Evolutionary conservation across 2,113 vertebrate genomes (phyloP).

Genomic region (Philantomba maxwellii): DNA sequence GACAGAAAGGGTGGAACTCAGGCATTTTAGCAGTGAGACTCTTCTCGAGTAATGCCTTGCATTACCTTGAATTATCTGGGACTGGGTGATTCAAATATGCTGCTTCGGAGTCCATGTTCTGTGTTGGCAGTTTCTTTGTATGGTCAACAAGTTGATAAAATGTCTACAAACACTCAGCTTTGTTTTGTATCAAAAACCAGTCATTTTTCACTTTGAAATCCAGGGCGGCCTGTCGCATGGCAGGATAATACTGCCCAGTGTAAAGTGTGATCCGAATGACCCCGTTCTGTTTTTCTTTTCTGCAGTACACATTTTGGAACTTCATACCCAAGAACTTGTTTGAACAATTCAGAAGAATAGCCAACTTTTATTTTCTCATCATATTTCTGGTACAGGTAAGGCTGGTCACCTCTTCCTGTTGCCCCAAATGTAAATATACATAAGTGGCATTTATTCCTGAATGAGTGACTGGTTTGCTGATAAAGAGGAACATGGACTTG

Average conservation of each 20-base stretch:
- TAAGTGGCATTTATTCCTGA: neutral
- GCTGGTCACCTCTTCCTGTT: neutral
- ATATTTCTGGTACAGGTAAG: slow-evolving; percentile 99
- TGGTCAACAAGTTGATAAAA: neutral
- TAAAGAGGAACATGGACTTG: neutral
- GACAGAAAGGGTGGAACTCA: neutral
- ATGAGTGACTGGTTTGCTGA: neutral
- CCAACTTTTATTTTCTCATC: slow-evolving; percentile 99
- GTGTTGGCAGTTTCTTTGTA: neutral
- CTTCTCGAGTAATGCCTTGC: neutral
- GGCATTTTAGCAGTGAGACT: neutral
- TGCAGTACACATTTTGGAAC: slow-evolving; percentile 98
- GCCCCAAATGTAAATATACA: too few relatives aligned
- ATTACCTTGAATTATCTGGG: neutral
- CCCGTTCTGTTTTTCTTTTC: slow-evolving; percentile 19
- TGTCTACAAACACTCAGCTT: neutral
- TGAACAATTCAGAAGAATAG: slow-evolving; percentile 97
- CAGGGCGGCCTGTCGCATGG: rapidly evolving
- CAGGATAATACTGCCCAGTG: rapidly evolving
- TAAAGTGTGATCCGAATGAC: neutral
- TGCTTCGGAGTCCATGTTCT: rapidly evolving
- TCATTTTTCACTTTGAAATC: neutral
- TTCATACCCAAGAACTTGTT: slow-evolving; percentile 98
- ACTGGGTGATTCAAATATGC: rapidly evolving
- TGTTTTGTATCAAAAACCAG: neutral